These are phyloP conservation scores for Brotula barbata DNA, from an alignment of 2,797 vertebrate genomes.

Conservation along the genomic window DNA sequence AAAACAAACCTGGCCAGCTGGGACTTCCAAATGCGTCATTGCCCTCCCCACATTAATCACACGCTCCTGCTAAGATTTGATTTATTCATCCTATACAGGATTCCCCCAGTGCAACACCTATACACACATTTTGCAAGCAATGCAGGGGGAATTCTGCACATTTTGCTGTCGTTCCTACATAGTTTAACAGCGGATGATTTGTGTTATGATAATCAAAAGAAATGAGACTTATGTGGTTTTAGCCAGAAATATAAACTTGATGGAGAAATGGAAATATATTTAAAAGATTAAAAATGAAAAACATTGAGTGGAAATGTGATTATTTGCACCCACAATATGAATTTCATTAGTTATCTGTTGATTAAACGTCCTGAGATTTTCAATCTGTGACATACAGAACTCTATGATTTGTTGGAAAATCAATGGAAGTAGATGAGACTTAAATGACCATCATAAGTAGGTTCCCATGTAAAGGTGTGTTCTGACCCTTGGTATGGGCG, in stretches of 20 bases:
- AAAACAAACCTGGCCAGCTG: conserved; percentile 19
- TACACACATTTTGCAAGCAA: conserved; percentile 35
- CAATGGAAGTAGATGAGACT: neutral
- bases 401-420: neutral
- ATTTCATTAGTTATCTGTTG: neutral
- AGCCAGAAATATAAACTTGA: too few species aligned
- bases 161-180: too few species aligned
- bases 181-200: too few species aligned
- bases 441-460: neutral
- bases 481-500: conserved; percentile 31
- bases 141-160: conserved; percentile 49
- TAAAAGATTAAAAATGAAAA: neutral
- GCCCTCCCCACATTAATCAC: conserved; percentile 46
- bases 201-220: too few species aligned
- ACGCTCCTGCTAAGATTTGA: conserved; percentile 57
- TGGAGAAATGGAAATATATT: too few species aligned
- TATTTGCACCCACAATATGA: neutral
- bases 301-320: neutral
- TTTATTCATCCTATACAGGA: conserved; percentile 50
- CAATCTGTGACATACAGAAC: neutral
- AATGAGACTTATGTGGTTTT: too few species aligned
- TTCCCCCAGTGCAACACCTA: conserved; percentile 37
- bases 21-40: conserved; percentile 29
- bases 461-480: neutral
- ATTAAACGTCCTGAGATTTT: too few species aligned